phyloP scores from a whole-genome alignment of 2,888 invertebrate species.

The Drosophila suboccidentalis region DNA sequence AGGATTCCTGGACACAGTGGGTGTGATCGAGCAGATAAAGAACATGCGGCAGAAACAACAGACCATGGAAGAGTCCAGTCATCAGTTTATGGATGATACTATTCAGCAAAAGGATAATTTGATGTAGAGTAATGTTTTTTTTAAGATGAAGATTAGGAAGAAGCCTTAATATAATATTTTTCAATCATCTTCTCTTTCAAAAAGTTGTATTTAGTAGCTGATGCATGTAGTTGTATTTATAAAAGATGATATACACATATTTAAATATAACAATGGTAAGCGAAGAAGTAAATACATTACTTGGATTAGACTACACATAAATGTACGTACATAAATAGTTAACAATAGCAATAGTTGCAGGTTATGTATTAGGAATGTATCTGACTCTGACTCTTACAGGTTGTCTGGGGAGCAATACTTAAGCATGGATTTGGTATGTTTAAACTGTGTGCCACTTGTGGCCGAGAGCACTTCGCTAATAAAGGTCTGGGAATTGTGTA shows the following conservation, averaged over 20 bases:
- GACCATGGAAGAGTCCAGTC: too few relatives aligned
- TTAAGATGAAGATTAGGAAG: not conserved
- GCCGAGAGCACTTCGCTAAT: conserved; percentile 91
- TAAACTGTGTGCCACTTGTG: conserved; percentile 89
- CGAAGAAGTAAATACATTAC: conserved; percentile 32
- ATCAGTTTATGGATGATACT: too few relatives aligned
- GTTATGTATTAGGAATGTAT: conserved; percentile 21
- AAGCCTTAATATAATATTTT: not conserved
- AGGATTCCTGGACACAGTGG: too few relatives aligned
- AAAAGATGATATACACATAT: conserved; percentile 34
- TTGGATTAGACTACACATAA: conserved; percentile 39
- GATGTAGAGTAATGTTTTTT: not conserved
- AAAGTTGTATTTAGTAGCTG: not conserved
- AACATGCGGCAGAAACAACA: too few relatives aligned
- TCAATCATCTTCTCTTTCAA: not conserved
- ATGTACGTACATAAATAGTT: conserved; percentile 64
- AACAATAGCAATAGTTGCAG: conserved; percentile 53
- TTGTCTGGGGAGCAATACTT: conserved; percentile 89
- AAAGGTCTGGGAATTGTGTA: conserved; percentile 95
- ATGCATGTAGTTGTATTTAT: conserved; percentile 25
- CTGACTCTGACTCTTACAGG: conserved; percentile 60
- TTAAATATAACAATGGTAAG: conserved; percentile 37
- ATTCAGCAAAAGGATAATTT: too few relatives aligned
- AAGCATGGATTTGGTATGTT: conserved; percentile 90
- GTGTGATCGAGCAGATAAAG: too few relatives aligned